Evolutionary conservation across 2,113 vertebrate genomes (phyloP).

Genomic region (Rhinolophus ferrumequinum): DNA sequence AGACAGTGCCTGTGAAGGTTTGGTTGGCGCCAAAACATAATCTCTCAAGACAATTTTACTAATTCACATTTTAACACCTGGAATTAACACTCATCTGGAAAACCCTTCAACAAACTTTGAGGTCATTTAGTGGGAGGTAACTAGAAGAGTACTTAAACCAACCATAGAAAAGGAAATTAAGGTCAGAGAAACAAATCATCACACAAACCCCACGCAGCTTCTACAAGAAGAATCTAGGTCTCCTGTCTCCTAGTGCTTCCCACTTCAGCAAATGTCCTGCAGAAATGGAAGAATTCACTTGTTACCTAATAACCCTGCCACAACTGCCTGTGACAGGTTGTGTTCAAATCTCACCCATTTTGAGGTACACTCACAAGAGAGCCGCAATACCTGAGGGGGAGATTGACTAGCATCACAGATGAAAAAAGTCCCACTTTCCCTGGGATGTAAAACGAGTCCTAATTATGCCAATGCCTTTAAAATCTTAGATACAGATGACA

Average conservation of each 20-base stretch:
- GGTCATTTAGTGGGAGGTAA: neutral
- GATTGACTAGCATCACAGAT: constrained; percentile 64
- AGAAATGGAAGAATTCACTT: neutral
- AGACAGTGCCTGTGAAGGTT: neutral
- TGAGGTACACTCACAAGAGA: neutral
- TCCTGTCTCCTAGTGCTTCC: neutral
- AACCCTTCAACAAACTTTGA: neutral
- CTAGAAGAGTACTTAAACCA: neutral
- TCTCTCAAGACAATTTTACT: neutral
- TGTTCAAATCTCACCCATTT: neutral
- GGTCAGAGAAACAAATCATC: neutral
- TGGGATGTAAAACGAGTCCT: constrained; percentile 18
- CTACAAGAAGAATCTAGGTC: neutral
- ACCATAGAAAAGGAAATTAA: constrained; percentile 9
- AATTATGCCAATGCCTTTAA: constrained; percentile 41
- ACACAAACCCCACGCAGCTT: neutral
- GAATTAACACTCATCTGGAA: neutral
- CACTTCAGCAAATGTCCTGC: neutral
- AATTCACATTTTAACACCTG: neutral
- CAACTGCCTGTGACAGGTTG: constrained; percentile 3
- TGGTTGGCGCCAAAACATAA: neutral
- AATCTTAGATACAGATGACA: neutral
- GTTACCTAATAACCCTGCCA: neutral
- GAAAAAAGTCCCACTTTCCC: constrained; percentile 29
- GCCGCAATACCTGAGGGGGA: neutral